Evolutionary conservation across 2,888 invertebrate species (phyloP), one percentile per base, ranked within the genome.

Genomic region (Tanypteryx hageni): DNA sequence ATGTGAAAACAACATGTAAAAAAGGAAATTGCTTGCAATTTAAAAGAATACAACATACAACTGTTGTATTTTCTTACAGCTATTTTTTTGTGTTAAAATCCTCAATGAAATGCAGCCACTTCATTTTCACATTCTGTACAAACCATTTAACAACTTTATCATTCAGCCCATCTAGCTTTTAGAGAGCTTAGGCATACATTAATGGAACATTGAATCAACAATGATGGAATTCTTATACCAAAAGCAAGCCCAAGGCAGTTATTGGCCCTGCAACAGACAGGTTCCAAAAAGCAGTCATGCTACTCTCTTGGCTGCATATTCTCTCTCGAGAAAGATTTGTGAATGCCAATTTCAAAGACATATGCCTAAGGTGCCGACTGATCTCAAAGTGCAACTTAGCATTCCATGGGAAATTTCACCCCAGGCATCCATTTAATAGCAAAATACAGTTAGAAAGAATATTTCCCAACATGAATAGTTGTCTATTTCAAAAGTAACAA

Each of bases 61-160:
- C 89, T 89, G 89, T 89, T 89, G 89, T 44, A 68, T 44, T 64
- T 68, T 64, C 89, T 89, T 89, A 86, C 61, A 86, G 61, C 59
- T 86, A 86, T 61, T 44, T 44, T n/a, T 44, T 44, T 31, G 18
- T n/a, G 68, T 76, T 76, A 76, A 76, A 64, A 44, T 64, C 89
- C 64, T 44, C 89, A 89, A n/a, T 89, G 64, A 89, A 89, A 89
- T 89, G 89, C 89, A 89, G 89, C 44, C 89, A 89, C 64, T 89
- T 64, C 57, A 83, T 68, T 89, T 14, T 64, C 44, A 89, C 57
- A 44, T 44, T 44, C 44, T 44, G 44, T 44, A 44, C 44, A 57
- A 83, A 44, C 44, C 83, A 83, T 83, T 83, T 83, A 83, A 57
- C 44, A n/a, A 27, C 13, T 83, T 82, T 56, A 57, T 11, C 16